These are phyloP conservation scores for Drosophila quadrilineata DNA, from an alignment of 1,140 invertebrate genomes.

Conservation along the genomic window DNA sequence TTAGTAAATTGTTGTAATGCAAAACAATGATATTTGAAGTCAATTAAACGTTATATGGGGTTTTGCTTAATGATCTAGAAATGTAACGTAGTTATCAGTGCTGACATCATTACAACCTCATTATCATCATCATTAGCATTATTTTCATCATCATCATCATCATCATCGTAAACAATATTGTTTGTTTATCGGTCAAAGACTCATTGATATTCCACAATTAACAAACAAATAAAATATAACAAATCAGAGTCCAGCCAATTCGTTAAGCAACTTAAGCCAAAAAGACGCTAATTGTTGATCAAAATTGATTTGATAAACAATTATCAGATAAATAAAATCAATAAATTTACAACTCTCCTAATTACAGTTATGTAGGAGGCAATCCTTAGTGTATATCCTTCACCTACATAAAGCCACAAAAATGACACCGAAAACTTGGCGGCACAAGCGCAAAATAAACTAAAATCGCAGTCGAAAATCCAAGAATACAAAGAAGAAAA, in stretches of 20 bases:
- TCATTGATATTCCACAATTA: slow-evolving; percentile 16
- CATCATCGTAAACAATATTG: no score
- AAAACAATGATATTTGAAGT: no score
- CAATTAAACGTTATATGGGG: no score
- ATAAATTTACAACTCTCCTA: neutral
- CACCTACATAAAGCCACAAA: slow-evolving; percentile 26
- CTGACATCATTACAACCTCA: no score
- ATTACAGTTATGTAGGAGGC: neutral
- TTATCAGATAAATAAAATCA: neutral
- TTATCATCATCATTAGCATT: no score
- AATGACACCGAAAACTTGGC: slow-evolving; percentile 66
- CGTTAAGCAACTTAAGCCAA: slow-evolving; percentile 7
- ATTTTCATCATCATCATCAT: no score
- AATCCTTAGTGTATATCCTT: neutral
- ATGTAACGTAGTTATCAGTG: no score
- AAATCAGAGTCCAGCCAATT: neutral
- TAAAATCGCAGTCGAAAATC: neutral
- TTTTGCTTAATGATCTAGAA: no score
- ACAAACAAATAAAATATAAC: neutral
- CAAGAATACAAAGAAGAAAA: neutral
- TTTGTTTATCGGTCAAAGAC: slow-evolving; percentile 34
- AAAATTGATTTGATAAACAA: slow-evolving; percentile 28
- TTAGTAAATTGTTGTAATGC: no score
- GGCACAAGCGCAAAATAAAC: slow-evolving; percentile 59
- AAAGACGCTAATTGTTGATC: slow-evolving; percentile 39